phyloP scores from a whole-genome alignment of 2,888 invertebrate species.

The Balanococcus diminutus region DNA sequence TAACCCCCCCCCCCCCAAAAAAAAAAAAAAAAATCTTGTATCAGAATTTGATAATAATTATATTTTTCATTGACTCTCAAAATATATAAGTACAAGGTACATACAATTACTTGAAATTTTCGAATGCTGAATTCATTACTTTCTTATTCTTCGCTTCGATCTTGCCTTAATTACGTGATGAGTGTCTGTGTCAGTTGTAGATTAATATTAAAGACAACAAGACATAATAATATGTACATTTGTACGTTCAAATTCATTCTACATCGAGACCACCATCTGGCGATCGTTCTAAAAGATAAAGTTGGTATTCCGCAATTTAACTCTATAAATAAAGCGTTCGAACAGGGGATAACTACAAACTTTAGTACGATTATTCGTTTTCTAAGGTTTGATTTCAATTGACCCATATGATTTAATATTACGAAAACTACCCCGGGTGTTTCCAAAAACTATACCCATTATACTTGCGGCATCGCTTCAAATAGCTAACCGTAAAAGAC shows the following conservation, averaged over 20 bases:
- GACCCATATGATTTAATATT: slow-evolving; percentile 3
- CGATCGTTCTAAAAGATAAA: background rate
- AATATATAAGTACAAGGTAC: too few species aligned
- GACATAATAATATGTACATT: too few species aligned
- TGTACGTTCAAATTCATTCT: background rate
- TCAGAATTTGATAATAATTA: too few species aligned
- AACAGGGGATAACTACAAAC: background rate
- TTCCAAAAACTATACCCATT: background rate
- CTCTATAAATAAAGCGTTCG: background rate
- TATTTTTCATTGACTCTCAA: too few species aligned
- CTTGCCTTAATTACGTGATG: too few species aligned
- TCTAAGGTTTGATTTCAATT: slow-evolving; percentile 14
- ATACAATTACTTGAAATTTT: too few species aligned
- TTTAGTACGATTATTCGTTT: background rate
- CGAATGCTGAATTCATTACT: too few species aligned
- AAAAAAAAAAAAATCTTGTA: too few species aligned
- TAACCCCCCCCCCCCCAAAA: too few species aligned
- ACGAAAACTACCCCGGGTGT: background rate
- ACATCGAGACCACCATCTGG: background rate
- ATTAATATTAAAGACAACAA: too few species aligned
- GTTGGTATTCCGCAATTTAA: background rate
- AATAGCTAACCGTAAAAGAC: background rate
- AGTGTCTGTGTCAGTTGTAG: too few species aligned
- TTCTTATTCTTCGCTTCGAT: too few species aligned
- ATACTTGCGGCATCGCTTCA: background rate